Evolutionary conservation across 1,140 invertebrate genomes (phyloP).

Genomic region (Bombus superbus): DNA sequence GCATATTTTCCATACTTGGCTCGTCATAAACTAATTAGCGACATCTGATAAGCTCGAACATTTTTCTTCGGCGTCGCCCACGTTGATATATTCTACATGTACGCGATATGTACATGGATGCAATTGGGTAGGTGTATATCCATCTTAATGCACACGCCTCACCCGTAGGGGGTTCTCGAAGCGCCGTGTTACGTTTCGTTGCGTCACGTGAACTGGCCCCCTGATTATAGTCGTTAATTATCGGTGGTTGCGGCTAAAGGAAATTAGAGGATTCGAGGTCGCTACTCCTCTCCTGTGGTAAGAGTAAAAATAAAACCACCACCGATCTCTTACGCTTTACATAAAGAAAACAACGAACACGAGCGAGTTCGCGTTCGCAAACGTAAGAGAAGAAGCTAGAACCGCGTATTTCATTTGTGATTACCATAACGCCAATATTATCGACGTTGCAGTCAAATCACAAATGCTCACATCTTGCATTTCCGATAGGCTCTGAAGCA

Average conservation of each 20-base stretch:
- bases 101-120: background rate
- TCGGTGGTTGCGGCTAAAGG: conserved; percentile 49
- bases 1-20: background rate
- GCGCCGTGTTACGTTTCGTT: conserved; percentile 59
- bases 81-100: background rate
- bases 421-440: background rate
- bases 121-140: conserved; percentile 28
- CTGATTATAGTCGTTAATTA: conserved; percentile 71
- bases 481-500: background rate
- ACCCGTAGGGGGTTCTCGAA: conserved; percentile 1
- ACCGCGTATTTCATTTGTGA: background rate
- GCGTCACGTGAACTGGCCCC: conserved; percentile 52
- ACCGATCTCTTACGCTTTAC: conserved; percentile 4
- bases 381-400: conserved; percentile 7
- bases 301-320: conserved; percentile 46
- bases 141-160: conserved; percentile 46
- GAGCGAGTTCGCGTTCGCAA: background rate
- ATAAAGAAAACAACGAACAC: background rate
- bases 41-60: conserved; percentile 46
- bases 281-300: conserved; percentile 51
- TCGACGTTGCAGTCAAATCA: background rate
- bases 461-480: background rate
- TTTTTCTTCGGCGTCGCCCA: conserved; percentile 13
- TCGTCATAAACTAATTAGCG: conserved; percentile 57
- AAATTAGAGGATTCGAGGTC: conserved; percentile 67